phyloP scores from a whole-genome alignment of 1,140 invertebrate genomes.

The Sycobia sp. region DNA sequence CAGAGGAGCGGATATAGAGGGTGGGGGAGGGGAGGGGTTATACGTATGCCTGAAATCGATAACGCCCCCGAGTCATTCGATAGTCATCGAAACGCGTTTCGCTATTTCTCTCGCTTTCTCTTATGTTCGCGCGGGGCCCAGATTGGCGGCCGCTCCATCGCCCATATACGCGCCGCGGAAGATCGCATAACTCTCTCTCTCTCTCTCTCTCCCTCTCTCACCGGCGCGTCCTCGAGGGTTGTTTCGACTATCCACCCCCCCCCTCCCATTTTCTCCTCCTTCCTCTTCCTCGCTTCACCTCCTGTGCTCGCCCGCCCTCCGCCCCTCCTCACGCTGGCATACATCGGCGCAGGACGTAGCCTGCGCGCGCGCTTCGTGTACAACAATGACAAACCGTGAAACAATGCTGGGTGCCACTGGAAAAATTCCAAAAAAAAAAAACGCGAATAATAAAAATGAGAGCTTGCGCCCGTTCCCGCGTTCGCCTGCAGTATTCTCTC shows the following conservation, averaged over 20 bases:
- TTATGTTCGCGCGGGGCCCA: neutral
- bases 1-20: too few species aligned
- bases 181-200: neutral
- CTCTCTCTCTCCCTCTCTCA: conserved; percentile 3
- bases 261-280: too few species aligned
- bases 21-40: too few species aligned
- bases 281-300: too few species aligned
- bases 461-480: conserved; percentile 43
- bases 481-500: conserved; percentile 12
- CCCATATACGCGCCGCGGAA: too few species aligned
- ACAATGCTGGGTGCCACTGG: conserved; percentile 61
- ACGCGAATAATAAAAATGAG: conserved; percentile 60
- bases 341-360: conserved; percentile 46
- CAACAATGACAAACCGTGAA: conserved; percentile 62
- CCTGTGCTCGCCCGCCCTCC: too few species aligned
- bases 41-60: conserved; percentile 53
- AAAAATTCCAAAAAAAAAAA: conserved; percentile 62
- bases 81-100: conserved; percentile 51
- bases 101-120: conserved; percentile 9
- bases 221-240: conserved; percentile 32
- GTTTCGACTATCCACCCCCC: too few species aligned
- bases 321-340: neutral
- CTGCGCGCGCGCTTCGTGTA: conserved; percentile 42
- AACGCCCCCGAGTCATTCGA: conserved; percentile 58
- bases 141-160: neutral